Conservation (phyloP, 30 jellyfish, hydroid and myxozoan genomes). For the Aurelia aurita complex sp. Pacific region DNA sequence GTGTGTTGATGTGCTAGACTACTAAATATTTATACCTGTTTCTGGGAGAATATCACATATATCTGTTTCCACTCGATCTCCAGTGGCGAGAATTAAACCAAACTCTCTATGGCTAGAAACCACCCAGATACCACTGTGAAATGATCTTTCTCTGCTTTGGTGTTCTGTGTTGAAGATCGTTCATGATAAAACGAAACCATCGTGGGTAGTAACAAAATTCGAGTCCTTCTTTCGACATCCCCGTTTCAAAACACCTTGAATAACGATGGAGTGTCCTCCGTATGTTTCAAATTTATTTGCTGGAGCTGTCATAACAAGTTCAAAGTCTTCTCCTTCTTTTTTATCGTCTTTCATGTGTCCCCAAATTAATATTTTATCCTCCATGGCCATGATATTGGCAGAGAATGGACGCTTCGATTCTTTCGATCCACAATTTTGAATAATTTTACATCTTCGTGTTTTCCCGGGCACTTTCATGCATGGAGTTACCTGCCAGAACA, state of each 20-base stretch:
- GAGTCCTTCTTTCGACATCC: constrained; percentile 61
- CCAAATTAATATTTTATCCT: constrained; percentile 61
- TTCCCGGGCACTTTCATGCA: constrained; percentile 75
- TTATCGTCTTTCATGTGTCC: constrained; percentile 72
- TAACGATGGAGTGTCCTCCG: not conserved
- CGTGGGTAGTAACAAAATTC: constrained; percentile 67
- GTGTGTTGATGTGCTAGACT: too few species aligned
- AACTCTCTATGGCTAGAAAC: too few species aligned
- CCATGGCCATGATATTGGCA: constrained; percentile 49
- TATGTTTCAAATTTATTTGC: not conserved
- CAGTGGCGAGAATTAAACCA: too few species aligned
- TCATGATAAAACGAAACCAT: constrained; percentile 51
- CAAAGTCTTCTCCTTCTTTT: constrained; percentile 80
- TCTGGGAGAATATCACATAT: too few species aligned
- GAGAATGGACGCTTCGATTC: constrained; percentile 61
- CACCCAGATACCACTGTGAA: not conserved
- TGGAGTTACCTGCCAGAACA: constrained; percentile 67
- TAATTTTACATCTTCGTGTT: constrained; percentile 76
- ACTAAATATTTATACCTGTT: too few species aligned
- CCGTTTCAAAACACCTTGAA: constrained; percentile 56
- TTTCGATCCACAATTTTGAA: constrained; percentile 36
- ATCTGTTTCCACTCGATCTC: too few species aligned
- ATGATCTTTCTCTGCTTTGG: not conserved
- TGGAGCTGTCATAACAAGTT: constrained; percentile 54
- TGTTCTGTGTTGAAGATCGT: not conserved